Evolutionary conservation across 2,113 vertebrate species (phyloP), one percentile per base, ranked within the genome.

Genomic region (Oryzias curvinotus): DNA sequence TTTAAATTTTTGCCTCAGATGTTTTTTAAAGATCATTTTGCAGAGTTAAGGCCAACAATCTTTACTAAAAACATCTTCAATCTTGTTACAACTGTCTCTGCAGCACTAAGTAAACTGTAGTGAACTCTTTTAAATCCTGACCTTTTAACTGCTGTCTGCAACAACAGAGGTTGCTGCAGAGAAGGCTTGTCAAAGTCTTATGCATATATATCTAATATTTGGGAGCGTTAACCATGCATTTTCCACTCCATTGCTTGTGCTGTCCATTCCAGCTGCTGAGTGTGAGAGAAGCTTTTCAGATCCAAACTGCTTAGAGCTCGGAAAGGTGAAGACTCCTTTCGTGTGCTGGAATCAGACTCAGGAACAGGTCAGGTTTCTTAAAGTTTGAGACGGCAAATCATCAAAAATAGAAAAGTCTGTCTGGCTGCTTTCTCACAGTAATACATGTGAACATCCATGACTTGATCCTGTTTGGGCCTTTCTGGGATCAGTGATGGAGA

Each of bases 221-320:
- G 75, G 75, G 72, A 84, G 77, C 72, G 81, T 85, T 84, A 81
- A 65, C 48, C 57, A 62, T 71, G 62, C 79, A 65, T 75, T 88
- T 83, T 75, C 63, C 63, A 62, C 65, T 43, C 58, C 60, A 1
- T 68, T 73, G 80, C 83, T 43, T 84, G 75, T 81, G 65, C 66
- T 60, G 23, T 52, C 79, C 83, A 81, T 81, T 85, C 82, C 74
- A 73, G 69, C 69, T 75, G 62, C 62, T 59, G 58, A 65, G 52
- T 41, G 26, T 47, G 63, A 30, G 42, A 43, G 21, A 47, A 42
- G 41, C 45, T 55, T 59, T 62, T 64, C 44, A 54, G 57, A 64
- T 47, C 52, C 45, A 16, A 59, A 59, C 53, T 60, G 58, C 62
- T 73, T 42, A 56, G 57, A 16, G 41, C 5, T 26, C 3, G 13